phyloP scores from a whole-genome alignment of 2,888 invertebrate species.

The Philonicus albiceps region DNA sequence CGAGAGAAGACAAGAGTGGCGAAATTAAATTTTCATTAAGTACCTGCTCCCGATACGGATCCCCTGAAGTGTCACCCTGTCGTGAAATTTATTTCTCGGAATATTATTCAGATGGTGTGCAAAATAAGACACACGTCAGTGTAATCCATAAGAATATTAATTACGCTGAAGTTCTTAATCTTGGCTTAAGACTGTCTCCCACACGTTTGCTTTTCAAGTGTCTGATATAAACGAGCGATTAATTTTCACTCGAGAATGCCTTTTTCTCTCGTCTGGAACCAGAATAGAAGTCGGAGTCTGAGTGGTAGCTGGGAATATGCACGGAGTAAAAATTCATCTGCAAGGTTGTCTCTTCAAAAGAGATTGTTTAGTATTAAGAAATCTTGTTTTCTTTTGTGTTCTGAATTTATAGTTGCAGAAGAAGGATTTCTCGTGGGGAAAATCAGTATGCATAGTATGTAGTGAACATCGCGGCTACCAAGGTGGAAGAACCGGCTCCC shows the following conservation, averaged over 20 bases:
- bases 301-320: not conserved
- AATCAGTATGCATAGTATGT: not conserved
- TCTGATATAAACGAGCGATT: slow-evolving; percentile 42
- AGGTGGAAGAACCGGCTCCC: not conserved
- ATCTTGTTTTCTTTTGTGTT: slow-evolving; percentile 29
- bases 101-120: slow-evolving; percentile 42
- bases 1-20: not conserved
- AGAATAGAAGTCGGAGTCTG: not conserved
- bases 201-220: slow-evolving; percentile 39
- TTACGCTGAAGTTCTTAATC: slow-evolving; percentile 40
- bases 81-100: slow-evolving; percentile 35
- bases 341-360: slow-evolving; percentile 15
- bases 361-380: slow-evolving; percentile 24
- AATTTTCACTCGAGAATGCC: slow-evolving; percentile 40
- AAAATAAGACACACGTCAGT: slow-evolving; percentile 41
- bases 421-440: not conserved
- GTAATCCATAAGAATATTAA: slow-evolving; percentile 42
- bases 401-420: slow-evolving; percentile 30
- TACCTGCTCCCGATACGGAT: slow-evolving; percentile 22
- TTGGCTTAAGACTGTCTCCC: slow-evolving; percentile 36
- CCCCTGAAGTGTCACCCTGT: slow-evolving; percentile 19
- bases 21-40: slow-evolving; percentile 41
- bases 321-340: not conserved
- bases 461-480: not conserved
- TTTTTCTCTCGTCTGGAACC: not conserved